Conservation (phyloP, 2,888 invertebrate species). For the Lysandra bellargus region DNA sequence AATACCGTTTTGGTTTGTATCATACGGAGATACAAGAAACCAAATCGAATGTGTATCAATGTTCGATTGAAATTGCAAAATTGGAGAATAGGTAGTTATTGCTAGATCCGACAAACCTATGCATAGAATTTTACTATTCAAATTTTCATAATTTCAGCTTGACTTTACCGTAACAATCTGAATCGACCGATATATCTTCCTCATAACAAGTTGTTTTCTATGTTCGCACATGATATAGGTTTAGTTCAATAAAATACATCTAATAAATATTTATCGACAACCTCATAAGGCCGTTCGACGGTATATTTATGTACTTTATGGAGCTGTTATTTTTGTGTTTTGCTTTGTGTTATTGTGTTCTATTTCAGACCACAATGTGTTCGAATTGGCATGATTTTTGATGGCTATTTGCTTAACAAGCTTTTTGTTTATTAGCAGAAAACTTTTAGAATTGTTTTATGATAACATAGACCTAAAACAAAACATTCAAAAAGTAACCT, state of each 20-base stretch:
- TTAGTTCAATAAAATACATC: conserved; percentile 24
- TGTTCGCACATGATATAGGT: background rate
- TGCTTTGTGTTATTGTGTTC: conserved; percentile 35
- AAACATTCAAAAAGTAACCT: too few relatives aligned
- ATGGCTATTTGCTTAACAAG: background rate
- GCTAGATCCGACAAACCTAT: too few relatives aligned
- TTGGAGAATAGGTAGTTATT: too few relatives aligned
- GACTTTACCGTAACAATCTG: background rate
- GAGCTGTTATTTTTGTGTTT: conserved; percentile 12
- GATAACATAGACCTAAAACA: background rate
- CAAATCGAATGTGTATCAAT: background rate
- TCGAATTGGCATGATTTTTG: background rate
- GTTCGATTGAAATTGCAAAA: too few relatives aligned
- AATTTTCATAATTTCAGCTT: background rate
- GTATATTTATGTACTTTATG: conserved; percentile 26
- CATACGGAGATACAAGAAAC: background rate
- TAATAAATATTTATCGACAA: conserved; percentile 30
- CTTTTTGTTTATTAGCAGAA: background rate
- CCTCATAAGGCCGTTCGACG: conserved; percentile 17
- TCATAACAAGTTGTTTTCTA: conserved; percentile 8
- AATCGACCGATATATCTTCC: background rate
- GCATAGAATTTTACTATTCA: too few relatives aligned
- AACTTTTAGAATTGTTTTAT: background rate
- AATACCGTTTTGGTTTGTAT: background rate
- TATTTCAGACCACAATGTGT: conserved; percentile 19